phyloP scores from a whole-genome alignment of 2,888 invertebrate species.

The Fabriciana adippe region DNA sequence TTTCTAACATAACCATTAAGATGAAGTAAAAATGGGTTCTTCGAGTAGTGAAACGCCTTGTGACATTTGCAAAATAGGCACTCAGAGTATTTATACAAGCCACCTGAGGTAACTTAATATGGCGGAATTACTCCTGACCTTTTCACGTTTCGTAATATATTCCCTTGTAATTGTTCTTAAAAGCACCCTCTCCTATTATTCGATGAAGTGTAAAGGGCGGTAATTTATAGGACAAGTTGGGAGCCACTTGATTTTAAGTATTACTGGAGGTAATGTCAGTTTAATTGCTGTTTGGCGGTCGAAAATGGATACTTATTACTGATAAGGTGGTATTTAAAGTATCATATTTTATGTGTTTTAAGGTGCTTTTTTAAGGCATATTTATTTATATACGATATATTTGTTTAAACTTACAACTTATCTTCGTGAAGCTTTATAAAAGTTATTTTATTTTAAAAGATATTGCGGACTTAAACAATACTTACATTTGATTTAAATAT shows the following conservation, averaged over 20 bases:
- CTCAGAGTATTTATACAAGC: constrained; percentile 29
- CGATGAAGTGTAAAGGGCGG: constrained; percentile 73
- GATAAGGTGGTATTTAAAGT: too few relatives aligned
- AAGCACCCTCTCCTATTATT: constrained; percentile 66
- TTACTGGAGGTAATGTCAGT: constrained; percentile 59
- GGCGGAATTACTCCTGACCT: constrained; percentile 51
- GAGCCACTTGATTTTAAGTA: constrained; percentile 55
- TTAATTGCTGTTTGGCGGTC: constrained; percentile 56
- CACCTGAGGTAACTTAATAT: constrained; percentile 37
- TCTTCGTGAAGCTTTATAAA: too few relatives aligned
- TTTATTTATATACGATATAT: too few relatives aligned
- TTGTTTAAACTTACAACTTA: too few relatives aligned
- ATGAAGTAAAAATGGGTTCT: constrained; percentile 29
- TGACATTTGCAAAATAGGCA: constrained; percentile 33
- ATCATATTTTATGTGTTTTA: too few relatives aligned
- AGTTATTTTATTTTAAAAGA: too few relatives aligned
- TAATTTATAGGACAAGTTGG: constrained; percentile 72
- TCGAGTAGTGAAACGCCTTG: constrained; percentile 29
- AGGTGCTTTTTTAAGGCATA: too few relatives aligned
- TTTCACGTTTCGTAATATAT: constrained; percentile 50
- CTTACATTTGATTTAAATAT: too few relatives aligned
- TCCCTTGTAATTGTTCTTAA: constrained; percentile 66
- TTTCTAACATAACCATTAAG: constrained; percentile 32
- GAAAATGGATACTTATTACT: constrained; percentile 22
- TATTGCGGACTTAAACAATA: too few relatives aligned